phyloP scores from a whole-genome alignment of 2,888 invertebrate species.

The Cetonia aurata region DNA sequence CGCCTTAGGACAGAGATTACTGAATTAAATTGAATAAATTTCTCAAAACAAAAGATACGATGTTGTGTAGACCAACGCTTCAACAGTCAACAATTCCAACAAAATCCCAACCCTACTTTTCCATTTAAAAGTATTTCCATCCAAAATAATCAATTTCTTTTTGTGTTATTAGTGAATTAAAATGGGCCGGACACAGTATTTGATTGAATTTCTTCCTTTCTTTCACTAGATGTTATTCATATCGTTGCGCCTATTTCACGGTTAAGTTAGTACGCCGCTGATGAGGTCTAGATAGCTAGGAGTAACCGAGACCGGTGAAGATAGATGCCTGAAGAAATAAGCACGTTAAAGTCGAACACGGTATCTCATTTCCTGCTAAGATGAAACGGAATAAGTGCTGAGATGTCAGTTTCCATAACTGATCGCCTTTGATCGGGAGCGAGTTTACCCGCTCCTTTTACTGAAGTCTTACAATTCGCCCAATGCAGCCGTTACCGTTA shows the following conservation, averaged over 20 bases:
- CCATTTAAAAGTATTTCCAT: no score
- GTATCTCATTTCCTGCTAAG: conserved; percentile 50
- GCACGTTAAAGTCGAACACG: conserved; percentile 34
- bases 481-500: conserved; percentile 24
- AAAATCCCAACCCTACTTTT: no score
- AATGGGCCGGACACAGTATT: no score
- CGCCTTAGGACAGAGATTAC: no score
- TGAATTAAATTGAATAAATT: no score
- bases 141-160: no score
- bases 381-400: conserved; percentile 53
- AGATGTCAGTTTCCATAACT: conserved; percentile 57
- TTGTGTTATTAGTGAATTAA: no score
- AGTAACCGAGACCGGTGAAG: not conserved
- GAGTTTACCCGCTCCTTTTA: conserved; percentile 35
- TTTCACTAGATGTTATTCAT: no score
- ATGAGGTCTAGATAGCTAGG: not conserved
- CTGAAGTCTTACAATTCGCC: conserved; percentile 14
- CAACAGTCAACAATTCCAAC: no score
- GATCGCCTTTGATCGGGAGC: conserved; percentile 55
- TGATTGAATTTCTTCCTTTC: no score
- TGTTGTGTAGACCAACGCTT: no score
- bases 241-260: not conserved
- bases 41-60: no score
- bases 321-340: conserved; percentile 25
- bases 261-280: conserved; percentile 1